Conservation (phyloP, 2,113 vertebrate species). For the Scartelaos histophorus region DNA sequence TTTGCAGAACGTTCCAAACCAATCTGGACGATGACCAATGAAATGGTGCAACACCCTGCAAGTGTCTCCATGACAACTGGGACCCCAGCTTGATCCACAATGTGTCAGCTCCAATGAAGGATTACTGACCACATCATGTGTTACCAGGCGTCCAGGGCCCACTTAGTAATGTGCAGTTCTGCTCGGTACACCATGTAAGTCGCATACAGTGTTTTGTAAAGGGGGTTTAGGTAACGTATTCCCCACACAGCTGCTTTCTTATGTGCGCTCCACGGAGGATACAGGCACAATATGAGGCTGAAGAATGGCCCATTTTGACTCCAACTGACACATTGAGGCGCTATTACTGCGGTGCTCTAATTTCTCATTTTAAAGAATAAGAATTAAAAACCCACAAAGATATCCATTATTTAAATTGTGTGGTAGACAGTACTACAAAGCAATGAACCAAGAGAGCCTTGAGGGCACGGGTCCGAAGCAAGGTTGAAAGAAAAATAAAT, state of each 20-base stretch:
- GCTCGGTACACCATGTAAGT: neutral
- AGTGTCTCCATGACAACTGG: slow-evolving; percentile 2
- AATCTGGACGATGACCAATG: neutral
- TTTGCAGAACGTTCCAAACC: neutral
- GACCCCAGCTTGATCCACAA: neutral
- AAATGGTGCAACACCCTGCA: slow-evolving; percentile 5
- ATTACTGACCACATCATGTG: slow-evolving; percentile 5
- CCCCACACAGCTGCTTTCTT: neutral
- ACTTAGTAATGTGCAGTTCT: neutral
- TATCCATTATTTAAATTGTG: too few relatives aligned
- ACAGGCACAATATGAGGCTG: neutral
- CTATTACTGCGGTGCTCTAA: neutral
- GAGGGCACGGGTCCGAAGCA: too few relatives aligned
- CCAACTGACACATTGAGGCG: neutral
- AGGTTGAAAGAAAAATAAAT: too few relatives aligned
- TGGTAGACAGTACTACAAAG: too few relatives aligned
- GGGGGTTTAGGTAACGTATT: neutral
- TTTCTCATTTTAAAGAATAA: neutral
- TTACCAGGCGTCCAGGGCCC: neutral
- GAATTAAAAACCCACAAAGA: neutral
- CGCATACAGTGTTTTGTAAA: neutral
- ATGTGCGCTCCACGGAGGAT: neutral
- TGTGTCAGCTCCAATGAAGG: slow-evolving; percentile 8
- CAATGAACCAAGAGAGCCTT: too few relatives aligned
- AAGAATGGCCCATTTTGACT: neutral